Base-by-base conservation (phyloP, 2,113 vertebrate species). In the Halcyon senegalensis region DNA sequence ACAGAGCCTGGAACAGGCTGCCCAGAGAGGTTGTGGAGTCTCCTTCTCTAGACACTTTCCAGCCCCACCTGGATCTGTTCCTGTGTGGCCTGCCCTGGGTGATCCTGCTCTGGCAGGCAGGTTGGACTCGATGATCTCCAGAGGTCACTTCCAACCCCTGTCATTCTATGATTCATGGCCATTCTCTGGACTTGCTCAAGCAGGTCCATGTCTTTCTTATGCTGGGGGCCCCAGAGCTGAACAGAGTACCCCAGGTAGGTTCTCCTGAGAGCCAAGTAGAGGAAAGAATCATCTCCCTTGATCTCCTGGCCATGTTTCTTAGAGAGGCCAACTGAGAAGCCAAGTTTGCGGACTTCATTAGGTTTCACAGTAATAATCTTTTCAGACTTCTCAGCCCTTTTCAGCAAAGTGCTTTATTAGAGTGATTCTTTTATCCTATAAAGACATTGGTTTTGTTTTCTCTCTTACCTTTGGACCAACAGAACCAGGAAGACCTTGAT, bases 391-490 rank as follows among this genome's bases (percentile, higher is more conserved):
- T 76, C 41, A 51, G 33, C 9, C 33, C 20, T 69, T 74, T 77
- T 69, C 56, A 43, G 28, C 21, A 20, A 70, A 5, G 5, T 62
- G 41, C 24, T 76, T 10, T 43, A 35, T 55, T 37, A 20, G 19
- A 62, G 7, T 33, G 43, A 64, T n/a, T 8, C 15, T 30, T 30
- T n/a, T 68, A 44, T 20, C 13, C 28, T 30, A 12, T 7, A 48
- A 77, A 74, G 25, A 35, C 13, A 15, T 3, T 17, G 16, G 37
- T 35, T 48, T 39, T 75, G 69, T 13, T 18, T 41, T 33, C 39
- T 39, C 75, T 77, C 27, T 87, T 96, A 99, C 99, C 99, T 99
- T 99, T 87, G 96, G 94, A 96, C 99, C 99, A n/a, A 85, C 63
- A 33, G 93, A 85, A 55, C 99, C 99, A 35, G 86, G 94, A 37